Evolutionary conservation across 2,113 vertebrate species (phyloP).

Genomic region (Pteropus alecto): DNA sequence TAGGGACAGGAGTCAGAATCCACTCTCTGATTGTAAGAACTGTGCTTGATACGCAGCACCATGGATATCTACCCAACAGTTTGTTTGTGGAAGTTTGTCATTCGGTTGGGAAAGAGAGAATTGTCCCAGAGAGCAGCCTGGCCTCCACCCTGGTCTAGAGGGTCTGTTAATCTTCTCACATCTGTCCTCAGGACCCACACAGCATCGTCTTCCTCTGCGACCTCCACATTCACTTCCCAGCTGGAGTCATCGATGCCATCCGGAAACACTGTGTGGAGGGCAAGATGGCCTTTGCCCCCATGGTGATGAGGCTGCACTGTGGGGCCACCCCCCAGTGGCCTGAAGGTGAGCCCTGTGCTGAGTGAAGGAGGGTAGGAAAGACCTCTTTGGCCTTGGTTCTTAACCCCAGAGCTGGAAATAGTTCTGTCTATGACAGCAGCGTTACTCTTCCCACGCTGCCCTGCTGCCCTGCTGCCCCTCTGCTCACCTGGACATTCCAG

Average conservation of each 20-base stretch:
- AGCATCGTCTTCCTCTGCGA: slow-evolving; percentile 98
- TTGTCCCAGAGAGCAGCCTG: no score
- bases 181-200: slow-evolving; percentile 87
- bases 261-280: slow-evolving; percentile 96
- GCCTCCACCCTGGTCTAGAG: not conserved
- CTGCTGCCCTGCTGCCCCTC: not conserved
- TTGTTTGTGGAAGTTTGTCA: not conserved
- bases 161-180: not conserved
- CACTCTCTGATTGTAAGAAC: not conserved
- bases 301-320: slow-evolving; percentile 93
- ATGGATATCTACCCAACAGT: accelerated
- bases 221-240: slow-evolving; percentile 94
- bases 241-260: slow-evolving; percentile 88
- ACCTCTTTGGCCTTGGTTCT: not conserved
- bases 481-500: not conserved
- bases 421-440: accelerated
- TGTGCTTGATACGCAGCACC: accelerated
- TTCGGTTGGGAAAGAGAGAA: not conserved
- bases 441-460: not conserved
- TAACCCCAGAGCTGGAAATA: not conserved
- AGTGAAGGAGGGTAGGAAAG: not conserved
- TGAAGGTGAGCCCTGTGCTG: slow-evolving; percentile 84
- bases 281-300: slow-evolving; percentile 93
- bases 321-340: slow-evolving; percentile 89
- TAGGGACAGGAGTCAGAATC: not conserved